A percentile compares a stretch with the other conserved stretches of the same genome.
Evolutionary conservation across 2,888 invertebrate species (phyloP).

Genomic region (Amphipyra berbera): DNA sequence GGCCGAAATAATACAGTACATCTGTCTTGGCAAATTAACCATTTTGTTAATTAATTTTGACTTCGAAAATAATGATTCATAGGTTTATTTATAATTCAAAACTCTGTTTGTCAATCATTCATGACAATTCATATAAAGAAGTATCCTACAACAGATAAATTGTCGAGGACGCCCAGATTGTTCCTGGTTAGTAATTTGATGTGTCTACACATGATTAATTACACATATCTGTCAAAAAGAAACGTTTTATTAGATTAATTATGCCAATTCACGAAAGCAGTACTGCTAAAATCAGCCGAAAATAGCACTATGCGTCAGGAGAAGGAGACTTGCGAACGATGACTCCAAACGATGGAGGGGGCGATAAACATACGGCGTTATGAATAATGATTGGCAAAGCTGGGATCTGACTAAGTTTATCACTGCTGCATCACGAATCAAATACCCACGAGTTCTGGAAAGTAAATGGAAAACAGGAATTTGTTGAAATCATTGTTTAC

Average conservation of each 20-base stretch:
- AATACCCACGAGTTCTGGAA: constrained; percentile 67
- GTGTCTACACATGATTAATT: constrained; percentile 52
- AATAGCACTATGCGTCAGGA: constrained; percentile 84
- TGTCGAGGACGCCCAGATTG: constrained; percentile 13
- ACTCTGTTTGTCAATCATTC: constrained; percentile 29
- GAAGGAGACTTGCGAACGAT: constrained; percentile 73
- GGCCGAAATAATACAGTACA: constrained; percentile 74
- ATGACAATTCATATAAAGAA: constrained; percentile 45
- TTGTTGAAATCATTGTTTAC: constrained; percentile 62
- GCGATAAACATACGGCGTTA: constrained; percentile 76
- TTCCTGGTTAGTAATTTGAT: constrained; percentile 32
- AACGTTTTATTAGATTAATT: constrained; percentile 60
- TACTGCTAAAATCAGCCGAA: constrained; percentile 67
- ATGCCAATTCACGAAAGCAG: constrained; percentile 62
- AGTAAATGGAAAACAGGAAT: constrained; percentile 52
- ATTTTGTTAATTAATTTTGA: constrained; percentile 75
- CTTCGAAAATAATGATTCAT: constrained; percentile 55
- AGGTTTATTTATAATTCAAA: constrained; percentile 42
- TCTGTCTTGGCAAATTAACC: constrained; percentile 83
- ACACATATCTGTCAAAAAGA: constrained; percentile 56
- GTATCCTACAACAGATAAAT: constrained; percentile 9
- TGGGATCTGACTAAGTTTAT: constrained; percentile 73
- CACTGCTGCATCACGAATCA: constrained; percentile 54
- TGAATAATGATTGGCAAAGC: constrained; percentile 84
- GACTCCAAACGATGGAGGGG: constrained; percentile 74